Base-by-base conservation (phyloP, 2,888 invertebrate species). In the Erannis defoliaria region DNA sequence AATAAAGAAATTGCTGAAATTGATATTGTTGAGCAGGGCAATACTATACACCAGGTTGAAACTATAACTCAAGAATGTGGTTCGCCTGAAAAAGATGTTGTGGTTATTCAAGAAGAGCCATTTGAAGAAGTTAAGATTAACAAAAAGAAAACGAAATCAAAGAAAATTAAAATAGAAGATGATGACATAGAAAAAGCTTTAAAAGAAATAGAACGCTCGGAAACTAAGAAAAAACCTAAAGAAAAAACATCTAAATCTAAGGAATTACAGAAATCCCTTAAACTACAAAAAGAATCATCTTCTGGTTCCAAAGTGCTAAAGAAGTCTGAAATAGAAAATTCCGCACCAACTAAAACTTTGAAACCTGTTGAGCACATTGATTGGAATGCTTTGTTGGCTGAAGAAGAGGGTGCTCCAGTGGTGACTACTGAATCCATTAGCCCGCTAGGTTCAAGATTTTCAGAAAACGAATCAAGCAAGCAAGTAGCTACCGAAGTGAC, bases 381-480 rank as follows among this genome's bases (percentile, higher is more conserved):
- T 68, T 93, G 92, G 92, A 92, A 91, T 67, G 79, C 84, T 33
- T 76, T 93, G 67, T 82, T 92, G 67, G 88, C 85, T 64, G 90
- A 89, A 75, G 89, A 93, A 75, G 88, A 90, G 76, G 77, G 73
- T 33, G 65, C 80, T 59, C 60, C 78, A 10, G 79, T 84, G 50
- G 76, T 79, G 2, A 67, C 74, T 38, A 65, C 80, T 48, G 81
- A 86, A 67, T 75, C 81, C 54, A 76, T 84, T 26, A 68, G 45
- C 40, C 71, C 83, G 65, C 67, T 76, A 10, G 73, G 70, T 53
- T 55, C 70, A 21, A 68, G 75, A 42, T 57, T 69, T 18, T 42
- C 62, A 26, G 53, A 62, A 46, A 65, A 66, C 16, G 63, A 68
- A 46, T 68, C 71, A 50, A 70, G 68, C 43, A 70, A 79, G 72